phyloP scores from a whole-genome alignment of 2,797 vertebrate genomes.

The Hozukius guyotensis region DNA sequence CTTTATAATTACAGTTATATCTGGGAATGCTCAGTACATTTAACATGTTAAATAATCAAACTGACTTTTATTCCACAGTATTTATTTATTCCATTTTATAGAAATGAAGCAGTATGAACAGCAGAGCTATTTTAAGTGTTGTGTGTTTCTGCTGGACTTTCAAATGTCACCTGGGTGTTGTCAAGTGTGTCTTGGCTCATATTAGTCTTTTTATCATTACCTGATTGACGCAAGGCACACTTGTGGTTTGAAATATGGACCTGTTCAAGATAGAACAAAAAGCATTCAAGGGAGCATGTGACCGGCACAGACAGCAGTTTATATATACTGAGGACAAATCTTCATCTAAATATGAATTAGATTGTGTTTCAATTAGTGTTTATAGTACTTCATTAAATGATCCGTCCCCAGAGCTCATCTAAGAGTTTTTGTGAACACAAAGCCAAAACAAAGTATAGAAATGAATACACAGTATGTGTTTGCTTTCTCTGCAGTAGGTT shows the following conservation, averaged over 20 bases:
- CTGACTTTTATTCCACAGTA: not conserved
- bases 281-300: not conserved
- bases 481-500: not conserved
- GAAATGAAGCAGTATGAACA: not conserved
- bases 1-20: not conserved
- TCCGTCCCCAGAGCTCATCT: not conserved
- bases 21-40: not conserved
- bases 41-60: not conserved
- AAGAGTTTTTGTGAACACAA: not conserved
- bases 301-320: not conserved
- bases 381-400: not conserved
- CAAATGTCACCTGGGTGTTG: conserved; percentile 20
- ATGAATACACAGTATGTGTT: not conserved
- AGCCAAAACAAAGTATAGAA: not conserved
- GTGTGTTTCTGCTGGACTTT: conserved; percentile 6
- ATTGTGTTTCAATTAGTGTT: not conserved
- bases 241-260: not conserved
- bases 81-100: not conserved
- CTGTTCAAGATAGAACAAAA: not conserved
- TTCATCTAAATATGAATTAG: not conserved
- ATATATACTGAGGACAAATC: not conserved
- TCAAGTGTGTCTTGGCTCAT: conserved; percentile 26
- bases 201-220: conserved; percentile 20
- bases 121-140: not conserved
- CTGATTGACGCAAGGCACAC: not conserved